Evolutionary conservation across 2,888 invertebrate genomes (phyloP).

Genomic region (Pemphredon lugubris): DNA sequence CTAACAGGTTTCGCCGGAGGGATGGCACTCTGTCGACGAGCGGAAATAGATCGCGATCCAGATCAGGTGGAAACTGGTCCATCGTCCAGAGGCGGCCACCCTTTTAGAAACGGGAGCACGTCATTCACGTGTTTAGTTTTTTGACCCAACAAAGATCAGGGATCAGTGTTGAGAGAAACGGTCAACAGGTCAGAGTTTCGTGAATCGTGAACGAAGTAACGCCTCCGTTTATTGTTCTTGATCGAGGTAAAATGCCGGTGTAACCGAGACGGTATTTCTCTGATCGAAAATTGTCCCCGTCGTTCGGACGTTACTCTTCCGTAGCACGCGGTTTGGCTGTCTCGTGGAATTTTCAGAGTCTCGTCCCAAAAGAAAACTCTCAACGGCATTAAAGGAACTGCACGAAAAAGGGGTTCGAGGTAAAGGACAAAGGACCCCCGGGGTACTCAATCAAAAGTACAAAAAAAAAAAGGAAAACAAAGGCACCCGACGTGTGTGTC

Average conservation of each 20-base stretch:
- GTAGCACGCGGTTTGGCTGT: constrained; percentile 16
- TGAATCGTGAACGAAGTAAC: too few species aligned
- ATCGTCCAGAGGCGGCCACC: constrained; percentile 46
- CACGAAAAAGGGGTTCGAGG: constrained; percentile 23
- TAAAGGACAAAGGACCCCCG: constrained; percentile 42
- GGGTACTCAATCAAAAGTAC: constrained; percentile 53
- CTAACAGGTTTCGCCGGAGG: constrained; percentile 73
- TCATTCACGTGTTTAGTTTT: constrained; percentile 37
- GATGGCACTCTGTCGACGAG: constrained; percentile 54
- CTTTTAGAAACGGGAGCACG: constrained; percentile 37
- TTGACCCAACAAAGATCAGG: constrained; percentile 56
- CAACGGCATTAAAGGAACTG: constrained; percentile 39
- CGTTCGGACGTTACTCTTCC: too few species aligned
- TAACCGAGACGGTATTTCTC: too few species aligned
- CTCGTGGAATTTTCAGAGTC: constrained; percentile 35
- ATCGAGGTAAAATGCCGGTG: too few species aligned
- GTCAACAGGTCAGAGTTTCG: constrained; percentile 32
- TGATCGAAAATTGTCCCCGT: too few species aligned
- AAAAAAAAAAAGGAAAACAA: constrained; percentile 74
- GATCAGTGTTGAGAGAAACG: constrained; percentile 45
- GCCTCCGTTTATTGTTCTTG: too few species aligned
- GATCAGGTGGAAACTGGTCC: constrained; percentile 81
- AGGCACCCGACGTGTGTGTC: constrained; percentile 76
- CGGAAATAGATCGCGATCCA: constrained; percentile 72
- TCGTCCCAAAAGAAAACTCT: constrained; percentile 46